Conservation (phyloP, 2,113 vertebrate genomes). For the Centropus bengalensis region DNA sequence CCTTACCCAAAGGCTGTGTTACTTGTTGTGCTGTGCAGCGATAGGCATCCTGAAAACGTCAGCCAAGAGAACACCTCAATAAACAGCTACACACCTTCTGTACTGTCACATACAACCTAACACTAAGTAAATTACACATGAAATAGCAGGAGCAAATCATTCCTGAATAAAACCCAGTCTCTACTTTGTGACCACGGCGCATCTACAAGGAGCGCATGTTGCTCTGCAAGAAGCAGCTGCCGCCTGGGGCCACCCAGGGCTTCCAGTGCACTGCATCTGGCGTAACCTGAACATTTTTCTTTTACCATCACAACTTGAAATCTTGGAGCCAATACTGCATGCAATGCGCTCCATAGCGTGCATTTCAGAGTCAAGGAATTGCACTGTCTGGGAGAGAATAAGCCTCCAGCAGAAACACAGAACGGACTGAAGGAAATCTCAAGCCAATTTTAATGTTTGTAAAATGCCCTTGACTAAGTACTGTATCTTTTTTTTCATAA, state of each 20-base stretch:
- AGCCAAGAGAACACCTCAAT: background rate
- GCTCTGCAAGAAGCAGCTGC: background rate
- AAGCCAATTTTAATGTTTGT: background rate
- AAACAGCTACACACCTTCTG: background rate
- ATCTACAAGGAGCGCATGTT: background rate
- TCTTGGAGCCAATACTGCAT: background rate
- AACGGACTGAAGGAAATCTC: background rate
- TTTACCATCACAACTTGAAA: background rate
- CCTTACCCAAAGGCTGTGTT: background rate
- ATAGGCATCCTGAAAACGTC: background rate
- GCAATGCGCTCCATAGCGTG: background rate
- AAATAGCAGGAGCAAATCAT: background rate
- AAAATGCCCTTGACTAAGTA: background rate
- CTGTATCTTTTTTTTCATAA: background rate
- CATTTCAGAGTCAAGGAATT: background rate
- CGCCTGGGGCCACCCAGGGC: background rate
- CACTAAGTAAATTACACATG: background rate
- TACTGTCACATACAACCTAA: background rate
- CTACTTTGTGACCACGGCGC: background rate
- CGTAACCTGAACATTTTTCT: background rate
- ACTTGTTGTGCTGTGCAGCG: background rate
- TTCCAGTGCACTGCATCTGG: background rate
- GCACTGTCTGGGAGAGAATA: background rate
- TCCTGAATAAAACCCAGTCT: background rate
- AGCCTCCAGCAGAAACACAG: background rate